phyloP scores from a whole-genome alignment of 2,888 invertebrate species.

The Xestia c-nigrum region DNA sequence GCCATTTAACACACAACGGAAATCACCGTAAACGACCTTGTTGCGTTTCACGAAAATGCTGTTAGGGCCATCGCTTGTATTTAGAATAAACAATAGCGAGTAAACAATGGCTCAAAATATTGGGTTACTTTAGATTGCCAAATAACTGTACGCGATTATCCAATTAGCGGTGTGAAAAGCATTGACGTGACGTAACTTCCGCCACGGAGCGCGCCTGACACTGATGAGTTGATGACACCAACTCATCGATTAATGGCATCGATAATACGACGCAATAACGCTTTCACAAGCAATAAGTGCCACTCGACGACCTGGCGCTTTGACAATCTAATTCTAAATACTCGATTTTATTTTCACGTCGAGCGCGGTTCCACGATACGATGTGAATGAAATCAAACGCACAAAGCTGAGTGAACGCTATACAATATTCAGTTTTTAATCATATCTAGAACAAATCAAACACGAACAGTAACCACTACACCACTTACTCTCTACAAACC shows the following conservation, averaged over 20 bases:
- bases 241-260: conserved; percentile 71
- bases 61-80: conserved; percentile 15
- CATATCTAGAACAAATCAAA: conserved; percentile 48
- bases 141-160: conserved; percentile 69
- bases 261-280: conserved; percentile 72
- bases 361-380: conserved; percentile 9
- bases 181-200: conserved; percentile 65
- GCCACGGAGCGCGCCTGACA: conserved; percentile 45
- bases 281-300: conserved; percentile 58
- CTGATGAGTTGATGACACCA: conserved; percentile 65
- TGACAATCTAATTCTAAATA: conserved; percentile 47
- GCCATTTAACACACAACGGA: conserved; percentile 13
- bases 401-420: conserved; percentile 4
- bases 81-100: conserved; percentile 58
- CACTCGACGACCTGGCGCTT: conserved; percentile 43
- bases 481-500: conserved; percentile 58
- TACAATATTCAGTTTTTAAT: conserved; percentile 30
- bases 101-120: conserved; percentile 65
- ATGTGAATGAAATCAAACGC: conserved; percentile 2
- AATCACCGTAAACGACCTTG: conserved; percentile 55
- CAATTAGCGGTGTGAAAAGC: conserved; percentile 71
- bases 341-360: conserved; percentile 38
- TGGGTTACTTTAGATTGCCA: conserved; percentile 60
- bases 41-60: conserved; percentile 40
- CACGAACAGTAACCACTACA: conserved; percentile 34